Evolutionary conservation across 2,888 invertebrate species (phyloP).

Genomic region (Aricia artaxerxes): DNA sequence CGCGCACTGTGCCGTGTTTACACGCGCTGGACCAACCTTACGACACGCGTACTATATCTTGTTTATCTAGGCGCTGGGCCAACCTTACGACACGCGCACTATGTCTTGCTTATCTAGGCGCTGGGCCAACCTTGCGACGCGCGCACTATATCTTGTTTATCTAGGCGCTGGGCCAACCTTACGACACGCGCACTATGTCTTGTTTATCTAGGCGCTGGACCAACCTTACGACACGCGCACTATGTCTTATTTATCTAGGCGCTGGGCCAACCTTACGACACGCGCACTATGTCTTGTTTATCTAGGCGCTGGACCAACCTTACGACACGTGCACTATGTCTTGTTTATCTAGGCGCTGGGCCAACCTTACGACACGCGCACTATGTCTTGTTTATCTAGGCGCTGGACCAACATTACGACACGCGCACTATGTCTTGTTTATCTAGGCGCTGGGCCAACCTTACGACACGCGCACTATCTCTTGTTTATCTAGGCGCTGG

Average conservation of each 20-base stretch:
- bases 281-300: neutral
- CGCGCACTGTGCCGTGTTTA: neutral
- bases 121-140: too few relatives aligned
- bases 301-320: neutral
- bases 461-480: neutral
- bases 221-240: too few relatives aligned
- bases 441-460: neutral
- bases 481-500: neutral
- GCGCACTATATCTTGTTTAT: neutral
- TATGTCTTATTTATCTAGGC: neutral
- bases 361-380: neutral
- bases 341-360: neutral
- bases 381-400: neutral
- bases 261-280: neutral
- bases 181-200: neutral
- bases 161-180: neutral
- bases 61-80: too few relatives aligned
- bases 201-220: neutral
- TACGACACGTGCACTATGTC: neutral
- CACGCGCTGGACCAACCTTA: neutral
- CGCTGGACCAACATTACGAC: neutral
- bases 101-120: too few relatives aligned
- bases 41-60: neutral
- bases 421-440: neutral
- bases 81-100: neutral